A percentile compares a stretch with the other conserved stretches of the same genome.
Conservation (phyloP, 1,140 invertebrate genomes). For the Drosophila navojoa region DNA sequence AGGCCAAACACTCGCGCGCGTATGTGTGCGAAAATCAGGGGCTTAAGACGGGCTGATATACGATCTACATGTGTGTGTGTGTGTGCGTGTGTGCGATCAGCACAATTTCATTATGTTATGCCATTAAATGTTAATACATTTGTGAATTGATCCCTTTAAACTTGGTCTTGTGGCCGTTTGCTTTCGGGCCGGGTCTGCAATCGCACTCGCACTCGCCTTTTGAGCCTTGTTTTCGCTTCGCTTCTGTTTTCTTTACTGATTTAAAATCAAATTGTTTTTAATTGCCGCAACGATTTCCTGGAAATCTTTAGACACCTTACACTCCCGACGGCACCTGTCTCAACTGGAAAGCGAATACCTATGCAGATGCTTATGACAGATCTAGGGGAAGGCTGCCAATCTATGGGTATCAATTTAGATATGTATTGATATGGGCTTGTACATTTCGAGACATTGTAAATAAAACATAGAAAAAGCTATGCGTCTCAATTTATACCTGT, state of each 20-base stretch:
- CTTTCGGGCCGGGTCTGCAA: background rate
- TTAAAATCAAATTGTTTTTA: slow-evolving; percentile 81
- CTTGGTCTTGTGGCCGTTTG: background rate
- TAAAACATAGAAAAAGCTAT: no score
- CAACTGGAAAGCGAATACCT: background rate
- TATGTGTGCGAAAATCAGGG: slow-evolving; percentile 70
- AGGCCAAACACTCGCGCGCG: slow-evolving; percentile 30
- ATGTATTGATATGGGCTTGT: no score
- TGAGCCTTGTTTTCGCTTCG: slow-evolving; percentile 6
- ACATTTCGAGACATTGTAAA: no score
- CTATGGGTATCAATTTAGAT: no score
- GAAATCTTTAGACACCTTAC: slow-evolving; percentile 69
- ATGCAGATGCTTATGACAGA: no score
- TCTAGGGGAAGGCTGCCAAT: no score
- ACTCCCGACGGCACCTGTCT: background rate
- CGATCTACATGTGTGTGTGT: slow-evolving; percentile 10
- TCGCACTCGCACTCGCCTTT: background rate
- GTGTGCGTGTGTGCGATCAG: slow-evolving; percentile 18
- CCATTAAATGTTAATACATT: slow-evolving; percentile 73
- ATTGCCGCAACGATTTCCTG: slow-evolving; percentile 64
- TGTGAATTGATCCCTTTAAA: slow-evolving; percentile 38
- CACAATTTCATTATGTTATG: slow-evolving; percentile 79
- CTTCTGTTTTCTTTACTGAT: slow-evolving; percentile 71
- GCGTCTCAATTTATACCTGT: no score
- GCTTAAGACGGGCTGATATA: slow-evolving; percentile 47